Evolutionary conservation across 2,888 invertebrate genomes (phyloP), one percentile per base, ranked within the genome.

Genomic region (Phyto melanocephala): DNA sequence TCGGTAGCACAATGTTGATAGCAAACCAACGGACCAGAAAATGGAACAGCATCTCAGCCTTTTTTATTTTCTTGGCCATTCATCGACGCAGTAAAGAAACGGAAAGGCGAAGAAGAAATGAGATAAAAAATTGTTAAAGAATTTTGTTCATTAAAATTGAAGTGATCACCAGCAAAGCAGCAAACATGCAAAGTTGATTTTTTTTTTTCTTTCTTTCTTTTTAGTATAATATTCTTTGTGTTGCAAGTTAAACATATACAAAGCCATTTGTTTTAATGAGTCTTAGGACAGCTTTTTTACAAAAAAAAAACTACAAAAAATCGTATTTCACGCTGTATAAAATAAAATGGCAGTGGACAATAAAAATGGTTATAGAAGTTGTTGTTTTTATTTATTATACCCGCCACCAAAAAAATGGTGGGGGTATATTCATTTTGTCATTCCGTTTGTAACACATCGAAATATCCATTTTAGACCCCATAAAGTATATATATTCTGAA

Each of bases 1-100:
- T 35, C 52, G 28, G 42, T 40, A 45, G 33, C 45, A 20, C 24
- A 45, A 60, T 11, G 20, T 50, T 42, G 67, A 72, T 40, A 33
- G 33, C 62, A 65, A 35, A 58, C 70, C 71, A 82, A 79, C 82
- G 75, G 75, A 52, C 60, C 71, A 79, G 79, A 76, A 82, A 82
- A 82, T 79, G 37, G 82, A 75, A 82, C 67, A 65, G 76, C 65
- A 60, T 52, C 47, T 50, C 24, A 8, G 45, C n/a, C 22, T 28
- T 28, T 28, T 3, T 6, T 28, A 5, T 28, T 28, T 28, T 28
- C n/a, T n/a, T n/a, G n/a, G 28, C 28, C 28, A 28, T 28, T 6
- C 28, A 28, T 5, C 3, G 28, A 3, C 28, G 13, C 37, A 22
- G 50, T 11, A 71, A n/a, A n/a, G n/a, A n/a, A n/a, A n/a, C n/a